Evolutionary conservation across 2,888 invertebrate species (phyloP).

Genomic region (Clistopyga incitator): DNA sequence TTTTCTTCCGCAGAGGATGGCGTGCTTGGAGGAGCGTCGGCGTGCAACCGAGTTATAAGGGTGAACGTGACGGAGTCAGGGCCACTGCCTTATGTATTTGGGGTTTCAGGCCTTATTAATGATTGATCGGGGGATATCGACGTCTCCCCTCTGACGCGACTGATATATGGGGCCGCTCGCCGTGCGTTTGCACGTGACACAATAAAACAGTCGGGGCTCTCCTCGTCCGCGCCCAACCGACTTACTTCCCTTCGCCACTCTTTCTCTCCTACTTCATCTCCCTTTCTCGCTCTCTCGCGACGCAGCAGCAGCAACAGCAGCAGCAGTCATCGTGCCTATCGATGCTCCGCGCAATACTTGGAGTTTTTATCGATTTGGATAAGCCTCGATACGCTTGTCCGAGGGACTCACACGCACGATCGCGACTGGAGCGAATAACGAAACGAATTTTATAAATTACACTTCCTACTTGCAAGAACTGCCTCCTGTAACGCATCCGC

Average conservation of each 20-base stretch:
- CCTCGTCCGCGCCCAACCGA: conserved; percentile 50
- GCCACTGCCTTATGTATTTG: conserved; percentile 80
- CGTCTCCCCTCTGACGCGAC: conserved; percentile 82
- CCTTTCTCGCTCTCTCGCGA: conserved; percentile 48
- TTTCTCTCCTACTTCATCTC: conserved; percentile 34
- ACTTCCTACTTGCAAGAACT: conserved; percentile 15
- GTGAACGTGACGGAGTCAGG: conserved; percentile 63
- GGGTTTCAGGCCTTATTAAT: conserved; percentile 84
- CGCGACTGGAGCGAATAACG: conserved; percentile 54
- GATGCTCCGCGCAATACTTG: conserved; percentile 57
- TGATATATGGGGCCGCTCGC: conserved; percentile 81
- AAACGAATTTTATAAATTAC: conserved; percentile 67
- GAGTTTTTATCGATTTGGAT: conserved; percentile 79
- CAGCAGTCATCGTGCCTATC: conserved; percentile 60
- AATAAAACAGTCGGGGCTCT: conserved; percentile 77
- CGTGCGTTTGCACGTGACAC: conserved; percentile 83
- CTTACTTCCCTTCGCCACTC: conserved; percentile 47
- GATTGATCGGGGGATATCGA: conserved; percentile 84
- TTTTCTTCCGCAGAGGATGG: conserved; percentile 67
- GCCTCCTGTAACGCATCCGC: neutral
- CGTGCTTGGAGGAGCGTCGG: conserved; percentile 51
- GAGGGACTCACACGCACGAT: conserved; percentile 63
- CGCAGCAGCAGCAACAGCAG: conserved; percentile 41
- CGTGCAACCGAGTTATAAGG: conserved; percentile 67
- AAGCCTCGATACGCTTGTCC: conserved; percentile 70